Evolutionary conservation across 2,888 invertebrate genomes (phyloP), one percentile per base, ranked within the genome.

Genomic region (Teleiodes luculella): DNA sequence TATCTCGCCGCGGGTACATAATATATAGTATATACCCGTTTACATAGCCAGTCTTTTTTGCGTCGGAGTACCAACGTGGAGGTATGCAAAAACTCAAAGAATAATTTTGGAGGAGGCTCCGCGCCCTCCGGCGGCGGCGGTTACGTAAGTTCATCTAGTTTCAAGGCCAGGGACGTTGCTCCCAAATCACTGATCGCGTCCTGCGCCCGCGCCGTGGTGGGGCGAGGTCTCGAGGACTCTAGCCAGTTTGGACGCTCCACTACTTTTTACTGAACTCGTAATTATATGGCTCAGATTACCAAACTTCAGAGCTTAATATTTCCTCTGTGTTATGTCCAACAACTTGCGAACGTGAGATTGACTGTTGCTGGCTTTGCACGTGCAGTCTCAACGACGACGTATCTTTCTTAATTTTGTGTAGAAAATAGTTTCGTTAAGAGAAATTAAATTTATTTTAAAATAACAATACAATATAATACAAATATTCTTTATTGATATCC

Each of bases 121-220:
- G 71, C 76, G 81, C 82, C 85, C 77, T 78, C 74, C 77, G 74
- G 67, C 68, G 70, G 70, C n/a, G n/a, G 74, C 78, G 84, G 87
- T 88, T 86, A 86, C 81, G 77, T 88, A 87, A 87, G 87, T 87
- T 86, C 88, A 87, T 86, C 89, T 89, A 89, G 83, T 75, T 80
- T 81, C 89, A 89, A 89, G 89, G 89, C 80, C 86, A 87, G 77
- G 89, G 87, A 81, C 89, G 78, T 87, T 89, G 89, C 84, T 86
- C 89, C 88, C 88, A 83, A 86, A 84, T 82, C 82, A 84, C 84
- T 83, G 86, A 83, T 82, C 83, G 82, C 81, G 83, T 86, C 87
- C 87, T 83, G 78, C 70, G 28, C 13, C 43, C 43, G 43, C 43
- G 43, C 43, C 70, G 72, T 78, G 78, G 77, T 68, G 78, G 75